These are phyloP conservation scores for Alca torda DNA, from an alignment of 2,797 vertebrate species.

Conservation along the genomic window DNA sequence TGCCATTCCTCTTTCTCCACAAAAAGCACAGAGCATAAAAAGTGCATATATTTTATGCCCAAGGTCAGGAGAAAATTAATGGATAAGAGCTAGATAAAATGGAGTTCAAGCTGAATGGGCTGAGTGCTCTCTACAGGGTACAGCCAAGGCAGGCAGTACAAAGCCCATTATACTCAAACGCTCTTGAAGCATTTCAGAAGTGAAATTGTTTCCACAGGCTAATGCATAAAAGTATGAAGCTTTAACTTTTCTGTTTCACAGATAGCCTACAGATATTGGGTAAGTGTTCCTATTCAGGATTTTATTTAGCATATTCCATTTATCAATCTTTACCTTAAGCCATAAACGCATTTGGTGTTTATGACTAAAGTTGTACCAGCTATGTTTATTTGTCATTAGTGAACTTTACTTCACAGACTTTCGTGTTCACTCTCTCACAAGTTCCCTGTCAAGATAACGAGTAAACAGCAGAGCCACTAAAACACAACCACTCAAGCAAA, in stretches of 20 bases:
- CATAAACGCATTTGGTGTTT: conserved; percentile 78
- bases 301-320: conserved; percentile 84
- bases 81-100: conserved; percentile 88
- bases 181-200: conserved; percentile 81
- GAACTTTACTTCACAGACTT: conserved; percentile 39
- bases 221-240: conserved; percentile 75
- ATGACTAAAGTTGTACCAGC: conserved; percentile 52
- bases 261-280: conserved; percentile 71
- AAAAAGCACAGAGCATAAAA: conserved; percentile 78
- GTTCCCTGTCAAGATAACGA: not conserved
- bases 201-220: conserved; percentile 82
- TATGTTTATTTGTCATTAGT: conserved; percentile 62
- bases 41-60: conserved; percentile 84
- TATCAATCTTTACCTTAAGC: conserved; percentile 83
- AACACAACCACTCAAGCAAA: not conserved
- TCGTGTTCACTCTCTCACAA: not conserved
- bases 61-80: conserved; percentile 89
- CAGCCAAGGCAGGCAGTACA: conserved; percentile 80
- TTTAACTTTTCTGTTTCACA: conserved; percentile 71
- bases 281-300: conserved; percentile 62
- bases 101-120: conserved; percentile 86
- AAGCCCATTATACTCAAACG: conserved; percentile 85
- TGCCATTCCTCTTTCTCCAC: conserved; percentile 83
- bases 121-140: conserved; percentile 81
- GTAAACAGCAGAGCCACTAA: not conserved